Conservation (phyloP, 2,113 vertebrate species). For the Dryoscopus gambensis region DNA sequence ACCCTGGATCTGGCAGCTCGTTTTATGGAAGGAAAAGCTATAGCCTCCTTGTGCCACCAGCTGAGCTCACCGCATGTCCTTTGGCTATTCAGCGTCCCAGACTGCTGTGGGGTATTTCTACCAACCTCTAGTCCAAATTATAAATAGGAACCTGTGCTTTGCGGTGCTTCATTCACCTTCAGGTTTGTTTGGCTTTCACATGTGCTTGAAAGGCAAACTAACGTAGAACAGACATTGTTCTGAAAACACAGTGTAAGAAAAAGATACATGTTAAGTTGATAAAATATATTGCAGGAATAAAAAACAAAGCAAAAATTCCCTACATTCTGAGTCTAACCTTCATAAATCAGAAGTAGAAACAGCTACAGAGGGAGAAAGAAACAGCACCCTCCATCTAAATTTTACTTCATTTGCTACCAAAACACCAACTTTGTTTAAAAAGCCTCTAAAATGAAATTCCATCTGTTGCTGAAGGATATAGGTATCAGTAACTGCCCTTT, state of each 20-base stretch:
- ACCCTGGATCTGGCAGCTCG: background rate
- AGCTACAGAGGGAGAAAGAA: background rate
- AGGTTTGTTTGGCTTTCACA: background rate
- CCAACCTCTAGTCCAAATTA: background rate
- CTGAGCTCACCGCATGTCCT: background rate
- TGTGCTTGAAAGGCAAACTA: background rate
- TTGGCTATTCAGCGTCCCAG: background rate
- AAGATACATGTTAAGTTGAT: background rate
- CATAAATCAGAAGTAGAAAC: background rate
- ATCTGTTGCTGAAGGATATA: background rate
- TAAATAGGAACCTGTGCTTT: background rate
- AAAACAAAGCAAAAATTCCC: background rate
- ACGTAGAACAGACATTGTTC: background rate
- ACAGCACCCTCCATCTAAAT: background rate
- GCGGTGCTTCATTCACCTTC: background rate
- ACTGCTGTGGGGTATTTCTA: background rate
- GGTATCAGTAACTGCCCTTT: background rate
- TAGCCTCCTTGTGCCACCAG: background rate
- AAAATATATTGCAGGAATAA: background rate
- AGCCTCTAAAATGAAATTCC: background rate
- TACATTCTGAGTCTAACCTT: background rate
- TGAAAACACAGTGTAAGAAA: background rate
- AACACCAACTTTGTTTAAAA: background rate
- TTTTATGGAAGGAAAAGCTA: background rate
- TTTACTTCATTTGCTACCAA: background rate